Evolutionary conservation across 1,140 invertebrate genomes (phyloP), one percentile per base, ranked within the genome.

Genomic region (Cydia splendana): DNA sequence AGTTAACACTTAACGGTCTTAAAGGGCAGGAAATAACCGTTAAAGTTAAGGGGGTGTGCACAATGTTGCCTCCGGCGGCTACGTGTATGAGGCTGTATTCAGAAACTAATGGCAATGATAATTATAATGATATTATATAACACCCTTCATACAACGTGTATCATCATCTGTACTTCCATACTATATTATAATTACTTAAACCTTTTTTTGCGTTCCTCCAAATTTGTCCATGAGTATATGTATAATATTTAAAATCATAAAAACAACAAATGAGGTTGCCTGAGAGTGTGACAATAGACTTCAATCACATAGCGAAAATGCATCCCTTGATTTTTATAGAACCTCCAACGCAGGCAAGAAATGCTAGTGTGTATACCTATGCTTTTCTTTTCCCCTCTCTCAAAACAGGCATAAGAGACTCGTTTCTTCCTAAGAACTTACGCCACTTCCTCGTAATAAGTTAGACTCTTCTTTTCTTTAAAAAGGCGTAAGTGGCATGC

Each of bases 1-100:
- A 62, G 20, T 62, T 62, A 62, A 62, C 57, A 62, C 57, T 24
- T 62, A 62, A 62, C 57, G 57, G n/a, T 62, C 57, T 62, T 62
- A 24, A 62, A 62, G 57, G 57, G 51, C 6, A 24, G 57, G 20
- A 62, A 62, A 24, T 62, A 24, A 62, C 57, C 57, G 20, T 20
- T 20, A 62, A 62, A 62, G 57, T 62, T 62, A 62, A 62, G 20
- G 20, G 57, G 4, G 20, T 57, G 57, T 24, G 20, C 10, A 62
- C 20, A 24, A 7, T 24, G 18, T 12, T 62, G 48, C 48, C 48
- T 51, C 15, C 12, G 13, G 48, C 48, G 48, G 12, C 15, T 57
- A 1, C 53, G 7, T 18, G n/a, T 20, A 57, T 18, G 15, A 51
- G 48, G 6, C n/a, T 45, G 12, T 3, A 7, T 48, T 1, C 45